Conservation (phyloP, 2,888 invertebrate species). For the Drosophila crucigera region DNA sequence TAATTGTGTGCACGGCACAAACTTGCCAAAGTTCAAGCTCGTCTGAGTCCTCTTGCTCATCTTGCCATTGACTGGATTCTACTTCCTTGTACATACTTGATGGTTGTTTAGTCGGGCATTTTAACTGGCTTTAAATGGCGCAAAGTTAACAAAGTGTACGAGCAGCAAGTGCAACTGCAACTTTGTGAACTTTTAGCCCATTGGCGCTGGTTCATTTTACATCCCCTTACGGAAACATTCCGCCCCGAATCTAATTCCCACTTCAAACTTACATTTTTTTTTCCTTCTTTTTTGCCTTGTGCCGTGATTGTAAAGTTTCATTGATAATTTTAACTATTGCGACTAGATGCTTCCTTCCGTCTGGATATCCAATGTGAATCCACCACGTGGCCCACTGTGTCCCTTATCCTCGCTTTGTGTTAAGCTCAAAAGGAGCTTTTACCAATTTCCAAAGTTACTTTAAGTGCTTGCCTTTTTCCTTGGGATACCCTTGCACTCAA, state of each 20-base stretch:
- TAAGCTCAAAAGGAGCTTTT: slow-evolving; percentile 67
- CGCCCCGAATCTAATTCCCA: slow-evolving; percentile 5
- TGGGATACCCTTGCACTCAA: slow-evolving; percentile 7
- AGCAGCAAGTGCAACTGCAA: slow-evolving; percentile 43
- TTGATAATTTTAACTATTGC: slow-evolving; percentile 78
- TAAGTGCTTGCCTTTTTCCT: slow-evolving; percentile 35
- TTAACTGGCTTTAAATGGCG: slow-evolving; percentile 53
- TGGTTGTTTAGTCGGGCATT: slow-evolving; percentile 14
- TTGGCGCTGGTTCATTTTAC: slow-evolving; percentile 54
- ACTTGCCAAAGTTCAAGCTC: slow-evolving; percentile 48
- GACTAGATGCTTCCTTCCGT: slow-evolving; percentile 43
- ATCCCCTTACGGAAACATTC: not conserved
- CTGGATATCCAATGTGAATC: not conserved
- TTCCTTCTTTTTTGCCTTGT: slow-evolving; percentile 5
- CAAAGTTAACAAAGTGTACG: slow-evolving; percentile 68
- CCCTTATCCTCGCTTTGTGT: slow-evolving; percentile 15
- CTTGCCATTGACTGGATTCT: slow-evolving; percentile 11
- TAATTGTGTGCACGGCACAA: slow-evolving; percentile 50
- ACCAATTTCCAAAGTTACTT: slow-evolving; percentile 62
- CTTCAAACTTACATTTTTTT: slow-evolving; percentile 30
- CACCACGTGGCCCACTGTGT: not conserved
- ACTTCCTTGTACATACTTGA: slow-evolving; percentile 1
- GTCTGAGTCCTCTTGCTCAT: slow-evolving; percentile 14
- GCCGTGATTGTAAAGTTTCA: slow-evolving; percentile 75
- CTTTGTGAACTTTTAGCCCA: slow-evolving; percentile 71